Base-by-base conservation (phyloP, 2,888 invertebrate species). In the Lasioglossum oenotherae region DNA sequence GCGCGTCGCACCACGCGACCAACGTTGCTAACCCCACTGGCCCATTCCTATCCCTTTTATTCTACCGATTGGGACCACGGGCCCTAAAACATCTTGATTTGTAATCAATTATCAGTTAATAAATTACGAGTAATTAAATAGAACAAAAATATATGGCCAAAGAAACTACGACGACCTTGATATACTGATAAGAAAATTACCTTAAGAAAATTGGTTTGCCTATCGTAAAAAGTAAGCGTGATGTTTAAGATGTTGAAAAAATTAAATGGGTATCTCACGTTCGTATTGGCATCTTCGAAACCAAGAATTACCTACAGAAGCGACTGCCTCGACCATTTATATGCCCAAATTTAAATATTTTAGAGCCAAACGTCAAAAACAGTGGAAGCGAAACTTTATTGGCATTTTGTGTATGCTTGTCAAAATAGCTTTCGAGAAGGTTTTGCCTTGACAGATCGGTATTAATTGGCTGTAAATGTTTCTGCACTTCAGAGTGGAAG, bases 1-100 rank as follows among this genome's bases (percentile, higher is more conserved):
- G 74, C 84, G 44, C 84, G 74, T n/a, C 53, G 78, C 74, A 81
- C 79, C 86, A 81, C 80, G 83, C 82, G 78, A 82, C 85, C 84
- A 82, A 87, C 41, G 60, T 67, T 46, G 64, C 53, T 71, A 69
- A 35, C 72, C 60, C 64, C 6, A 35, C 64, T 77, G 57, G 69
- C 49, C 60, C 74, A 73, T 44, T 74, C 14, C 31, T 44, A 64
- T 31, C 46, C 74, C 31, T 69, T 71, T 73, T 57, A 19, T 74
- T 53, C 44, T 12, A 35, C 31, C 16, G 46, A 46, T 44, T 23
- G 38, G 44, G 23, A 71, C n/a, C 41, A 1, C 12, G 10, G 41
- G n/a, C 71, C 41, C 71, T 14, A 5, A 23, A 35, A 4, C 69
- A 23, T 23, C 64, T 57, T 12, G n/a, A 8, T 23, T 8, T 8